These are phyloP conservation scores for Drosophila austrosaltans DNA, from an alignment of 2,888 invertebrate species.

Conservation along the genomic window DNA sequence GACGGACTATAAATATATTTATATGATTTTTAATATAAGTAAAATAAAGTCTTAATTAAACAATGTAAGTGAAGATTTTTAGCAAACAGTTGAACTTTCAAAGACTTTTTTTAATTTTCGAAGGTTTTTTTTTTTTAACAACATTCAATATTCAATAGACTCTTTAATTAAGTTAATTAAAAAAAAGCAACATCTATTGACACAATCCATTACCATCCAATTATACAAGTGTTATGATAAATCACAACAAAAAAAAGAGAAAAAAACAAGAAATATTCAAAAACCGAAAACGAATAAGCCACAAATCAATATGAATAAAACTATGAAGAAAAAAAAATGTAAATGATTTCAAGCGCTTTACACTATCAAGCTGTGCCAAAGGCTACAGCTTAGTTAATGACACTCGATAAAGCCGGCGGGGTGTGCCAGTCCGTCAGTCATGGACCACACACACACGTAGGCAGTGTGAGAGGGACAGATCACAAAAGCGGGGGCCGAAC, in stretches of 20 bases:
- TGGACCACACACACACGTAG: slow-evolving; percentile 65
- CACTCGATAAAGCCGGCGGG: slow-evolving; percentile 58
- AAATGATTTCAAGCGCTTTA: slow-evolving; percentile 71
- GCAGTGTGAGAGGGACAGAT: neutral
- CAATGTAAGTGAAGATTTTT: too few relatives aligned
- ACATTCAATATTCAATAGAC: neutral
- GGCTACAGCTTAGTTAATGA: slow-evolving; percentile 69
- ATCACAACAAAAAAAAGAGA: neutral
- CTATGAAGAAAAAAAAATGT: slow-evolving; percentile 43
- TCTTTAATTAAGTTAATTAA: slow-evolving; percentile 1
- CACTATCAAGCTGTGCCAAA: slow-evolving; percentile 66
- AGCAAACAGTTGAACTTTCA: too few relatives aligned
- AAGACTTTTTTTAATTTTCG: neutral
- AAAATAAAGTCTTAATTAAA: too few relatives aligned
- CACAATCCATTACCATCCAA: slow-evolving; percentile 10
- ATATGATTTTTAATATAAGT: too few relatives aligned
- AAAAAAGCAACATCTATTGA: slow-evolving; percentile 1
- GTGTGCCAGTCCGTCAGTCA: slow-evolving; percentile 32
- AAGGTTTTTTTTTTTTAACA: neutral
- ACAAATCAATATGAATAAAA: slow-evolving; percentile 46
- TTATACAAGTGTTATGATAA: slow-evolving; percentile 12
- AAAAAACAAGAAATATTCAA: slow-evolving; percentile 16
- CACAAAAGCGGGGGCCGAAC: slow-evolving; percentile 62
- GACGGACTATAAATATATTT: too few relatives aligned
- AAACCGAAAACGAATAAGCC: slow-evolving; percentile 35